These are phyloP conservation scores for honey bee (Apis mellifera) DNA, from an alignment of 1,140 invertebrate species.

Conservation along the genomic window Amel_HAv3.1 CM009940.2:4761501-4762000, in stretches of 20 bases:
- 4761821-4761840: not conserved
- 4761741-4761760: too few species aligned
- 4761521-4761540: slow-evolving; percentile 6
- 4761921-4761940: slow-evolving; percentile 27
- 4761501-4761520: slow-evolving; percentile 17
- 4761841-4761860: slow-evolving; percentile 15
- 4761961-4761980: not conserved
- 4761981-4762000: not conserved
- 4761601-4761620: not conserved
- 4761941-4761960: slow-evolving; percentile 21
- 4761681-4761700: too few species aligned
- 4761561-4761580: slow-evolving; percentile 7
- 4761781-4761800: not conserved
- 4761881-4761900: slow-evolving; percentile 12
- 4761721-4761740: too few species aligned
- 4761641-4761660: too few species aligned
- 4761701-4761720: too few species aligned
- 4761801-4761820: not conserved
- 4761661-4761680: too few species aligned
- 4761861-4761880: not conserved
- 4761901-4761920: not conserved
- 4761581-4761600: not conserved
- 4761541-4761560: not conserved
- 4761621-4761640: not conserved
- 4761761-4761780: not conserved